Conservation (phyloP, 2,113 vertebrate species). For the Perccottus glenii region DNA sequence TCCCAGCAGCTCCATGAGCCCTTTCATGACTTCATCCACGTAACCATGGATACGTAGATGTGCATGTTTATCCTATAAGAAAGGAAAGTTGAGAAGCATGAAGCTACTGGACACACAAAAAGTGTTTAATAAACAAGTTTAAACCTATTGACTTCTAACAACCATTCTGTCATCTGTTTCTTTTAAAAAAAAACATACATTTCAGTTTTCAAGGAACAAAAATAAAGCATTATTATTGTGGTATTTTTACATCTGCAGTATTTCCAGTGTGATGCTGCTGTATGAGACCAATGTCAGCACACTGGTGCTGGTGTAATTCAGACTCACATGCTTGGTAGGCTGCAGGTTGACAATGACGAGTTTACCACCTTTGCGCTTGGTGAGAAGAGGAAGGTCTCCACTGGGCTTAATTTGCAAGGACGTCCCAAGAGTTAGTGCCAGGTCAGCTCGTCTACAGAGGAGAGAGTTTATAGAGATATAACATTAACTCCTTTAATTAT, state of each 20-base stretch:
- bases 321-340: slow-evolving; percentile 92
- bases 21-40: slow-evolving; percentile 90
- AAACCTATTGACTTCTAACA: too few relatives aligned
- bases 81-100: slow-evolving; percentile 16
- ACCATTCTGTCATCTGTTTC: too few relatives aligned
- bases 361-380: slow-evolving; percentile 93
- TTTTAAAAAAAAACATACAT: too few relatives aligned
- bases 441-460: slow-evolving; percentile 85
- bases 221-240: too few relatives aligned
- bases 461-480: background rate
- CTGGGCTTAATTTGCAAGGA: slow-evolving; percentile 98
- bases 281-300: too few relatives aligned
- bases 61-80: slow-evolving; percentile 88
- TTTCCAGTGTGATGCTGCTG: background rate
- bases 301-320: background rate
- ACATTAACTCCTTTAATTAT: background rate
- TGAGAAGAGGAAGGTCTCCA: slow-evolving; percentile 91
- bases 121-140: too few relatives aligned
- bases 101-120: background rate
- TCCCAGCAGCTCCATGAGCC: slow-evolving; percentile 87
- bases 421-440: slow-evolving; percentile 92
- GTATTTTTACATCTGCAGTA: too few relatives aligned
- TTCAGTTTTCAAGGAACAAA: too few relatives aligned
- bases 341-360: slow-evolving; percentile 95
- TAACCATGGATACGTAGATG: slow-evolving; percentile 89